These are phyloP conservation scores for Plestiodon gilberti DNA, from an alignment of 2,113 vertebrate species.

Conservation along the genomic window DNA sequence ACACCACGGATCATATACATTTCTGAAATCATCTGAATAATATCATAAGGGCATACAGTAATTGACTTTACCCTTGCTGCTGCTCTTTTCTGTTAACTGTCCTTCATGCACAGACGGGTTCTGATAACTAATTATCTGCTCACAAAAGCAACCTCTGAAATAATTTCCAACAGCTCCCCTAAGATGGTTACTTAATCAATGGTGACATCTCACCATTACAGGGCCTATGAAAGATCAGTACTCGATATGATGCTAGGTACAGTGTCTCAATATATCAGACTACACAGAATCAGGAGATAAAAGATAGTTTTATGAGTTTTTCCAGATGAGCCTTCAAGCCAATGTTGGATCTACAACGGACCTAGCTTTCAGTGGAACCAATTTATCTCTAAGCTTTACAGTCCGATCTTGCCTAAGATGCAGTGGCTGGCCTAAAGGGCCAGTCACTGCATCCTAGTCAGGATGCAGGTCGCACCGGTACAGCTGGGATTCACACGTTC, in stretches of 20 bases:
- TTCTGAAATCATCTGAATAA: neutral
- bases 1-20: neutral
- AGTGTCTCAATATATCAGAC: neutral
- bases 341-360: neutral
- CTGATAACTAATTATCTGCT: neutral
- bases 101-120: neutral
- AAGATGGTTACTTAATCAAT: neutral
- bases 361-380: neutral
- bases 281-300: neutral
- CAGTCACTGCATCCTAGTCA: too few species aligned
- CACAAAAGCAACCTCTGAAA: constrained; percentile 15
- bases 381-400: too few species aligned
- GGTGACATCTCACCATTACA: constrained; percentile 3
- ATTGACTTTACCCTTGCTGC: constrained; percentile 17
- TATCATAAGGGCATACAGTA: neutral
- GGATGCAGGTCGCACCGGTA: too few species aligned
- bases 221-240: neutral
- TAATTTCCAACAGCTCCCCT: neutral
- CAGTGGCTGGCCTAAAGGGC: too few species aligned
- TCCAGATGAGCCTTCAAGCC: constrained; percentile 13
- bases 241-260: too few species aligned
- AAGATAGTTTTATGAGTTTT: neutral
- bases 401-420: too few species aligned
- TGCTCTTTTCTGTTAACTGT: constrained; percentile 2
- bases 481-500: too few species aligned